Evolutionary conservation across 2,113 vertebrate genomes (phyloP).

Genomic region (Callipepla californica): DNA sequence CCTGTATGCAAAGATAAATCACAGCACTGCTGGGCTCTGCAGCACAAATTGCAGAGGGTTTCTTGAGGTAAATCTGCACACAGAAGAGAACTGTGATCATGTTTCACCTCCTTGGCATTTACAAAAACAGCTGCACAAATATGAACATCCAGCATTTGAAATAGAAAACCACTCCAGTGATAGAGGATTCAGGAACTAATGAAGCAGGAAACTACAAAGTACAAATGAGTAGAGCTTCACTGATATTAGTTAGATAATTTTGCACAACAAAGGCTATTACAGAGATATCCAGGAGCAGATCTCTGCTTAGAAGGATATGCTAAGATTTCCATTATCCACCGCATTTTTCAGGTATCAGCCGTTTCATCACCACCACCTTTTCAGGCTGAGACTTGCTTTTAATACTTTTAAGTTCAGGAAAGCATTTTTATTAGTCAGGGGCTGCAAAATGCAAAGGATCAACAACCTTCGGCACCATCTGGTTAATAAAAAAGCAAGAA

Average conservation of each 20-base stretch:
- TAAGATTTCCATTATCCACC: slow-evolving; percentile 40
- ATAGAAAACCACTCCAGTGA: slow-evolving; percentile 52
- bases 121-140: slow-evolving; percentile 29
- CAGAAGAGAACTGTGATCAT: slow-evolving; percentile 26
- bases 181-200: slow-evolving; percentile 12
- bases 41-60: slow-evolving; percentile 19
- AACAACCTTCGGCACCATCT: not conserved
- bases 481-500: not conserved
- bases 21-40: not conserved
- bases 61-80: slow-evolving; percentile 59
- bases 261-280: slow-evolving; percentile 14
- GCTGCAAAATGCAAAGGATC: not conserved
- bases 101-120: slow-evolving; percentile 31
- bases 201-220: slow-evolving; percentile 35
- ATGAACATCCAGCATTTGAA: slow-evolving; percentile 11
- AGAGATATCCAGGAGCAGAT: slow-evolving; percentile 4
- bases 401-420: slow-evolving; percentile 12
- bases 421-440: not conserved
- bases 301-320: slow-evolving; percentile 24
- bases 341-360: slow-evolving; percentile 43
- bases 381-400: slow-evolving; percentile 40
- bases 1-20: slow-evolving; percentile 33
- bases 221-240: slow-evolving; percentile 46
- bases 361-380: slow-evolving; percentile 54
- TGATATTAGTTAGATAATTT: slow-evolving; percentile 42